These are phyloP conservation scores for Chrysolina haemoptera DNA, from an alignment of 2,888 invertebrate species.

Conservation along the genomic window DNA sequence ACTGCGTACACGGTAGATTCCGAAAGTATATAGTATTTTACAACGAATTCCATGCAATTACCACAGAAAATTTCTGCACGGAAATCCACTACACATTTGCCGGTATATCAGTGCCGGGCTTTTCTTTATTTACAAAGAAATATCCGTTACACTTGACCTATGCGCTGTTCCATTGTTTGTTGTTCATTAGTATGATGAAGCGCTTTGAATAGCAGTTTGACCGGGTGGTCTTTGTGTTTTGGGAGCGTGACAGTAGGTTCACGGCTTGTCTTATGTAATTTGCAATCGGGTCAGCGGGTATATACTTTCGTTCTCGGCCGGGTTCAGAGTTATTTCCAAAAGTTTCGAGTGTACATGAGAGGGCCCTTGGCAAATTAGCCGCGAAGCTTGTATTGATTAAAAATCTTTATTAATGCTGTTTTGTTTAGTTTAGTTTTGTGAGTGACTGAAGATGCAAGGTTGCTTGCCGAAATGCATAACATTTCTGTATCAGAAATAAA, in stretches of 20 bases:
- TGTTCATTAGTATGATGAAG: not conserved
- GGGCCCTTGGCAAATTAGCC: no score
- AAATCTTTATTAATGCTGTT: no score
- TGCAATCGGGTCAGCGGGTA: not conserved
- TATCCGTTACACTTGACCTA: not conserved
- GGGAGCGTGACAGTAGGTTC: not conserved
- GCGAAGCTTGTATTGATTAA: no score
- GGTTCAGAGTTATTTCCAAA: no score
- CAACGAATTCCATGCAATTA: not conserved
- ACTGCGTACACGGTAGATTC: not conserved
- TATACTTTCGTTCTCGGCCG: no score
- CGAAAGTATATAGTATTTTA: not conserved
- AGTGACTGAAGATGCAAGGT: no score
- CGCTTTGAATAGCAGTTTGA: not conserved
- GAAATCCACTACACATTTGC: not conserved
- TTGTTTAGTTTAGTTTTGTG: no score
- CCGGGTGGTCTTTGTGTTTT: not conserved
- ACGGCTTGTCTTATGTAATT: not conserved
- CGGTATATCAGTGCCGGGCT: not conserved
- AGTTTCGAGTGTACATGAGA: no score
- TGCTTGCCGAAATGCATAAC: no score
- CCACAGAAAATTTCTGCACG: not conserved
- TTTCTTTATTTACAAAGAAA: constrained; percentile 5
- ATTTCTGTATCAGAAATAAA: no score
- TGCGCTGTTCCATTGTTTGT: constrained; percentile 2